These are phyloP conservation scores for Okamejei kenojei DNA, from an alignment of 2,797 vertebrate genomes.

Conservation along the genomic window DNA sequence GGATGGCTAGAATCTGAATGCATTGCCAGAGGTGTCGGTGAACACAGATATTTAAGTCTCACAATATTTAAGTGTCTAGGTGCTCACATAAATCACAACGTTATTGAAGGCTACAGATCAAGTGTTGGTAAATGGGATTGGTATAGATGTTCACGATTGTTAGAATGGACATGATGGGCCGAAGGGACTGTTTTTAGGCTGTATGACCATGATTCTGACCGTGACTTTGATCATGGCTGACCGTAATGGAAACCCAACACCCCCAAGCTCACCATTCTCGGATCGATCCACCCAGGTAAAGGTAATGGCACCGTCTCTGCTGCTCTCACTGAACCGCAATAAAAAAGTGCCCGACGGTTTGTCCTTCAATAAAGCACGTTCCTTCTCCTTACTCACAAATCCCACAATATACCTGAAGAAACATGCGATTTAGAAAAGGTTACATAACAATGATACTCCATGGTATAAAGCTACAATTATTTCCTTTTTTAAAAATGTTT, in stretches of 20 bases:
- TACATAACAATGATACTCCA: not conserved
- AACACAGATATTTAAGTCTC: no score
- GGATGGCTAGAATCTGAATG: no score
- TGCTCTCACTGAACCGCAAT: constrained; percentile 90
- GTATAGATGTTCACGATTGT: no score
- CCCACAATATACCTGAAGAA: constrained; percentile 81
- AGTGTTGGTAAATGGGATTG: no score
- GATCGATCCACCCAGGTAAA: constrained; percentile 92
- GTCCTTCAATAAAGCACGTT: constrained; percentile 80
- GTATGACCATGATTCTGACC: not conserved
- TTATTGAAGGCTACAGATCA: no score
- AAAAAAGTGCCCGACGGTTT: constrained; percentile 85
- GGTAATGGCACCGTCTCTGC: constrained; percentile 84
- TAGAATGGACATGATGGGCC: no score
- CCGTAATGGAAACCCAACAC: not conserved
- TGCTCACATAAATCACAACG: no score
- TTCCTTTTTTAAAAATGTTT: not conserved
- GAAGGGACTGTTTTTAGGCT: no score
- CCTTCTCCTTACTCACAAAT: constrained; percentile 93
- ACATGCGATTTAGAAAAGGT: not conserved
- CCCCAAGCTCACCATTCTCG: constrained; percentile 66
- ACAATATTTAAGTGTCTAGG: no score
- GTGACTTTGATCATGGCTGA: not conserved
- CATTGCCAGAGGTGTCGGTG: no score
- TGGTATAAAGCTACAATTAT: not conserved